These are phyloP conservation scores for Lasioglossum calceatum DNA, from an alignment of 2,888 invertebrate species.

Conservation along the genomic window DNA sequence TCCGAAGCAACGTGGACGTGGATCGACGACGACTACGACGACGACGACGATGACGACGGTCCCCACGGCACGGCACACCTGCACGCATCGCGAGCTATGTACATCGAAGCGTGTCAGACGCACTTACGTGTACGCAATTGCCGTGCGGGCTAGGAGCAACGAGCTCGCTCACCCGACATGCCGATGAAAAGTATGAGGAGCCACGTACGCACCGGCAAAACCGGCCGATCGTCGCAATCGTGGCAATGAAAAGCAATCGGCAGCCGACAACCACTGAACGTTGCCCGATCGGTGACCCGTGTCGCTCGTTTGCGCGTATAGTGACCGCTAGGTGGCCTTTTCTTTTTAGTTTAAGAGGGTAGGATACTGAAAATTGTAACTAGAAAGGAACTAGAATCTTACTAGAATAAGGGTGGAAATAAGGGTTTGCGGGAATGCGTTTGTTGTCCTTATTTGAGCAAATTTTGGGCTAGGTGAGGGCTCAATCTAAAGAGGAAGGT, in stretches of 20 bases:
- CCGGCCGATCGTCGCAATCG: conserved; percentile 1
- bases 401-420: no score
- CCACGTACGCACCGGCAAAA: conserved; percentile 1
- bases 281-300: neutral
- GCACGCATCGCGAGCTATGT: conserved; percentile 52
- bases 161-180: conserved; percentile 22
- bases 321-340: no score
- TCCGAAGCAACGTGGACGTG: conserved; percentile 17
- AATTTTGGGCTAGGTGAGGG: no score
- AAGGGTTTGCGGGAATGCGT: no score
- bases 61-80: conserved; percentile 50
- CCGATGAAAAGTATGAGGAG: conserved; percentile 36
- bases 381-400: no score
- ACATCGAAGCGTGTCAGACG: conserved; percentile 59
- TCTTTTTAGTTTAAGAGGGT: no score
- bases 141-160: conserved; percentile 55
- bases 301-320: neutral
- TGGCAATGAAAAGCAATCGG: conserved; percentile 1
- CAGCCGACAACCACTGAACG: no score
- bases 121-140: conserved; percentile 52
- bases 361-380: no score
- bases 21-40: conserved; percentile 10
- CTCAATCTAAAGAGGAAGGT: no score
- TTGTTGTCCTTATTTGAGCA: no score
- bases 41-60: neutral